Percentiles rank a stretch among this genome's conserved stretches.
Evolutionary conservation across 2,888 invertebrate genomes (phyloP).

Genomic region (Diachrysia chrysitis): DNA sequence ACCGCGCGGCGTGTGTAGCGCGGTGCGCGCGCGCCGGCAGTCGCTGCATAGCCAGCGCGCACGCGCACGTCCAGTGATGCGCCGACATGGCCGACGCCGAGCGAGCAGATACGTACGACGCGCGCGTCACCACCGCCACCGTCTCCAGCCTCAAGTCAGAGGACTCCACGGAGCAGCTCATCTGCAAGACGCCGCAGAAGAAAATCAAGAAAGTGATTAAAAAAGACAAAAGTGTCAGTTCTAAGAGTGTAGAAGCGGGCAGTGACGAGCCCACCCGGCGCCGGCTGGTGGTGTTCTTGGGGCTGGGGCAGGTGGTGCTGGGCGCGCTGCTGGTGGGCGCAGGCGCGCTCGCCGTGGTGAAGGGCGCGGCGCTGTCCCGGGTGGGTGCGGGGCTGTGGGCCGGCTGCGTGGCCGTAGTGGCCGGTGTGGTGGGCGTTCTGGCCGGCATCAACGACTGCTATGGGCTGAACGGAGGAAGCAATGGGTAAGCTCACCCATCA

Average conservation of each 20-base stretch:
- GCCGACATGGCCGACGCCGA: conserved; percentile 65
- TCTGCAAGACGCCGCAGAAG: conserved; percentile 87
- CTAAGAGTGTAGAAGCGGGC: conserved; percentile 81
- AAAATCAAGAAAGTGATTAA: conserved; percentile 64
- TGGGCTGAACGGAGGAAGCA: conserved; percentile 74
- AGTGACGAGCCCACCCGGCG: conserved; percentile 68
- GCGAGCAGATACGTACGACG: conserved; percentile 61
- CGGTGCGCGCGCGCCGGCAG: conserved; percentile 53
- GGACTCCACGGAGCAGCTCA: conserved; percentile 89
- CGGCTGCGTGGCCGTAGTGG: conserved; percentile 90
- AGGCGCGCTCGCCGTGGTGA: conserved; percentile 90
- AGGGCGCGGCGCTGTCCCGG: conserved; percentile 89
- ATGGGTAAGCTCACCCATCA: conserved; percentile 70
- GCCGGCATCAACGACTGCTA: conserved; percentile 90
- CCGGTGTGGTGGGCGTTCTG: conserved; percentile 90
- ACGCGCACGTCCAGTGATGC: conserved; percentile 54
- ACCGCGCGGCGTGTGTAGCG: conserved; percentile 49
- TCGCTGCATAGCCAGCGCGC: conserved; percentile 58
- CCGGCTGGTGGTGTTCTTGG: conserved; percentile 86
- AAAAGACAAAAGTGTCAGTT: conserved; percentile 79
- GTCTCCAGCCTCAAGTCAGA: conserved; percentile 86
- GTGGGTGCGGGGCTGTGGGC: conserved; percentile 92
- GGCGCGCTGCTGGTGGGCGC: conserved; percentile 90
- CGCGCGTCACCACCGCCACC: conserved; percentile 74
- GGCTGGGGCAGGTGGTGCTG: conserved; percentile 90